Evolutionary conservation across 1,140 invertebrate species (phyloP).

Genomic region (Dendroctonus valens): DNA sequence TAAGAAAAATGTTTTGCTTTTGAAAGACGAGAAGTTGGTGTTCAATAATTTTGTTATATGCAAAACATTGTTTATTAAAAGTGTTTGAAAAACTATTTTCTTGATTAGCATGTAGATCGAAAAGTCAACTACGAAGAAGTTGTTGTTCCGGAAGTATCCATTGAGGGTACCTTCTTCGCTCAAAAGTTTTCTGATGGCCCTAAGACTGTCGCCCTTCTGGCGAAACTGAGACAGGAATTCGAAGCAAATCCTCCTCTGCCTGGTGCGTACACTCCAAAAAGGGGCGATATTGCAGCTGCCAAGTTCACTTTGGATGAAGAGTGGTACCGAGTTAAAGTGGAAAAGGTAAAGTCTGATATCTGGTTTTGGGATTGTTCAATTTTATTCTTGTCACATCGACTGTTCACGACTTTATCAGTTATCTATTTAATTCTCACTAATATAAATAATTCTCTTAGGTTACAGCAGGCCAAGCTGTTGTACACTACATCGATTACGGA

Average conservation of each 20-base stretch:
- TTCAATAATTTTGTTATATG: too few species aligned
- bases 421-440: slow-evolving; percentile 42
- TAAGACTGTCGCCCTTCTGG: slow-evolving; percentile 81
- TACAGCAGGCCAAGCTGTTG: slow-evolving; percentile 35
- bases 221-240: slow-evolving; percentile 83
- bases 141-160: slow-evolving; percentile 83
- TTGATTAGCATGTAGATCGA: slow-evolving; percentile 61
- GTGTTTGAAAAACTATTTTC: too few species aligned
- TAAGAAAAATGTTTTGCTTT: too few species aligned
- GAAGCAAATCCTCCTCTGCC: slow-evolving; percentile 79
- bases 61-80: too few species aligned
- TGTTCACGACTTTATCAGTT: background rate
- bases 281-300: slow-evolving; percentile 86
- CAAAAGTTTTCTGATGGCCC: slow-evolving; percentile 83
- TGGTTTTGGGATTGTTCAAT: background rate
- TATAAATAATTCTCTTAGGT: slow-evolving; percentile 51
- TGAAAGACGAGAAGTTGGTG: too few species aligned
- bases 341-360: slow-evolving; percentile 67
- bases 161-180: slow-evolving; percentile 83
- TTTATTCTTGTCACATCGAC: background rate
- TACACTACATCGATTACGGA: slow-evolving; percentile 91
- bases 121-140: slow-evolving; percentile 86
- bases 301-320: slow-evolving; percentile 82
- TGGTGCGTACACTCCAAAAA: slow-evolving; percentile 82
- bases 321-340: slow-evolving; percentile 94